Conservation (phyloP, 2,888 invertebrate species). For the Standfussiana lucernea region DNA sequence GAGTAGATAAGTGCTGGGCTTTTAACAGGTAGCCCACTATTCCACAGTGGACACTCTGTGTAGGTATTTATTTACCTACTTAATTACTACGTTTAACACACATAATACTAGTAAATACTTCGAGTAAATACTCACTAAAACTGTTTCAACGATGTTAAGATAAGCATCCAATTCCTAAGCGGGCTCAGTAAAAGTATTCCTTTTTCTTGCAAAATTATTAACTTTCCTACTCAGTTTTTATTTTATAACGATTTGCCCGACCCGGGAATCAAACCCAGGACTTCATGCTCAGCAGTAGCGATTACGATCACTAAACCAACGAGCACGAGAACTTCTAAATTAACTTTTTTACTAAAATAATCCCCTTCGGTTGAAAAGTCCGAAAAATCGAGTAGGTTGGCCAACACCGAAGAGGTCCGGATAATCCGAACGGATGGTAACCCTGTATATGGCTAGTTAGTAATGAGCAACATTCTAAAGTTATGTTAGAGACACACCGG, state of each 20-base stretch:
- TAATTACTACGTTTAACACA: conserved; percentile 31
- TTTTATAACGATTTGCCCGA: no score
- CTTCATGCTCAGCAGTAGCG: no score
- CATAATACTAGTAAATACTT: neutral
- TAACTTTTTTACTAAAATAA: neutral
- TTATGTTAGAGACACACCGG: conserved; percentile 23
- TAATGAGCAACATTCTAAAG: conserved; percentile 51
- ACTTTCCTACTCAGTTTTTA: neutral
- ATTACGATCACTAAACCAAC: no score
- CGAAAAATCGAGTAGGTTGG: neutral
- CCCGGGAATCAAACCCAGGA: no score
- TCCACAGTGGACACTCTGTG: conserved; percentile 25
- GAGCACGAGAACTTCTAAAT: no score
- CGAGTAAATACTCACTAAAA: neutral
- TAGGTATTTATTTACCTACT: conserved; percentile 15
- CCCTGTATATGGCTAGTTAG: conserved; percentile 12
- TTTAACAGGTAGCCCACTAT: conserved; percentile 63
- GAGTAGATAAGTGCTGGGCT: conserved; percentile 62
- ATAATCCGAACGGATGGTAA: neutral
- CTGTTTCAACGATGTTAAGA: conserved; percentile 3
- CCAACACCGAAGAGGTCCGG: neutral
- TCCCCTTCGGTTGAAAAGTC: neutral
- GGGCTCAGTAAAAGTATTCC: neutral
- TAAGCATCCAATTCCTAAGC: neutral
- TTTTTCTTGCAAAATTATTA: neutral